phyloP scores from a whole-genome alignment of 92 coral and sea anemone genomes.

The Hydrozoanthus gracilis region DNA sequence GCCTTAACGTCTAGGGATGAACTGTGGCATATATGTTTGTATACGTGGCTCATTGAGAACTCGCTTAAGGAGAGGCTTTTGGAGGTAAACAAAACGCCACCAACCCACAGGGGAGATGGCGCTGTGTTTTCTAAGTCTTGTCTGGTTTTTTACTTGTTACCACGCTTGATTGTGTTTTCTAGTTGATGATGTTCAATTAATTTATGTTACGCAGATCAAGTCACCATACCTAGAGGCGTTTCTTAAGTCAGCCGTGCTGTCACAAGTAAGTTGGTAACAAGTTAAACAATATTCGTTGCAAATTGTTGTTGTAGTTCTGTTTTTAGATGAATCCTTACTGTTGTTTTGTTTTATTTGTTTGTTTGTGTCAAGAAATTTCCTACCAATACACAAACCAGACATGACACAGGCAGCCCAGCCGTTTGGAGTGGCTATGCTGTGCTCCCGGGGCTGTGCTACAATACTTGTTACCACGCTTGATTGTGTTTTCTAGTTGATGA shows the following conservation, averaged over 20 bases:
- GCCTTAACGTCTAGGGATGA: constrained; percentile 90
- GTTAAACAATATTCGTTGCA: too few species aligned
- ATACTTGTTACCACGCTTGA: neutral
- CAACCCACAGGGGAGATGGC: neutral
- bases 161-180: neutral
- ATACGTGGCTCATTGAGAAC: constrained; percentile 95
- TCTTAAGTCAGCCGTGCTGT: constrained; percentile 69
- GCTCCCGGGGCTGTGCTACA: too few species aligned
- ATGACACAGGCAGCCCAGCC: too few species aligned
- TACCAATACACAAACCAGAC: too few species aligned
- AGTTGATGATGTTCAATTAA: neutral
- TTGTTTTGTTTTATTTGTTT: too few species aligned
- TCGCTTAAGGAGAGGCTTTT: constrained; percentile 85
- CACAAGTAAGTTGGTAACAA: constrained; percentile 43
- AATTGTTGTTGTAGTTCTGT: too few species aligned
- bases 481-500: neutral
- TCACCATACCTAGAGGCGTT: constrained; percentile 75
- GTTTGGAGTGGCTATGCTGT: too few species aligned
- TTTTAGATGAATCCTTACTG: too few species aligned
- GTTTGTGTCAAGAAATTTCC: too few species aligned
- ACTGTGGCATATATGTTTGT: constrained; percentile 87
- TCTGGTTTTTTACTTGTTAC: neutral
- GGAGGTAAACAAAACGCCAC: constrained; percentile 63
- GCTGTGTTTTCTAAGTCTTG: neutral
- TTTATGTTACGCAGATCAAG: constrained; percentile 58